phyloP scores from a whole-genome alignment of 2,113 vertebrate genomes.

The Ivindomyrus marchei region DNA sequence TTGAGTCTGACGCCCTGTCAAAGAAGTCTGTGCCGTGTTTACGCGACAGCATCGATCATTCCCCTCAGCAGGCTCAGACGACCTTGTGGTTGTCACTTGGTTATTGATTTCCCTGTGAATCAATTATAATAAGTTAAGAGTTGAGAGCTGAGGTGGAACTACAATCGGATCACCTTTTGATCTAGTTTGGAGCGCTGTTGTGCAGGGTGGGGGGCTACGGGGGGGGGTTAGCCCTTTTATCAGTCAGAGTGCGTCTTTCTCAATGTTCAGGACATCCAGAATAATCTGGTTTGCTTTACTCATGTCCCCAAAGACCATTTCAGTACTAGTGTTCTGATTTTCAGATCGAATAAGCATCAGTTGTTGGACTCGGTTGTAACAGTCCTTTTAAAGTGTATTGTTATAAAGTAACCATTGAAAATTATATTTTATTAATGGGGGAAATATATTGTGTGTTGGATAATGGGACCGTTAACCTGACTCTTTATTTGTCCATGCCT shows the following conservation, averaged over 20 bases:
- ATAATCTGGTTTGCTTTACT: slow-evolving; percentile 8
- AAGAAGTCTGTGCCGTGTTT: neutral
- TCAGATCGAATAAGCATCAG: slow-evolving; percentile 22
- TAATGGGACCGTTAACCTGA: neutral
- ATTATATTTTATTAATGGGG: neutral
- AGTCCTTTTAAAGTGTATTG: neutral
- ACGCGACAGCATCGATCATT: neutral
- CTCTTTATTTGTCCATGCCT: slow-evolving; percentile 41
- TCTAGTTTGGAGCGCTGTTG: neutral
- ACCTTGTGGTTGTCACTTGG: neutral
- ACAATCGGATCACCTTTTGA: neutral
- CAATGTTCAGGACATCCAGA: neutral
- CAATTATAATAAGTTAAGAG: neutral
- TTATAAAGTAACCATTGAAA: slow-evolving; percentile 5
- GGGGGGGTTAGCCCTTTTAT: neutral
- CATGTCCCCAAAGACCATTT: slow-evolving; percentile 36
- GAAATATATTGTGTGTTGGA: neutral
- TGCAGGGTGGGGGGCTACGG: neutral
- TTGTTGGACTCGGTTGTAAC: slow-evolving; percentile 13
- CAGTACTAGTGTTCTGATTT: slow-evolving; percentile 44
- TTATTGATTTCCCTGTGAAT: neutral
- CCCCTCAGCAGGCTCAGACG: neutral
- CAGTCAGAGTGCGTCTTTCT: neutral
- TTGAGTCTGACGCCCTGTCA: neutral
- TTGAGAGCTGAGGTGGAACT: neutral